Evolutionary conservation across 2,113 vertebrate genomes (phyloP), one percentile per base, ranked within the genome.

Genomic region (Heterochromis multidens): DNA sequence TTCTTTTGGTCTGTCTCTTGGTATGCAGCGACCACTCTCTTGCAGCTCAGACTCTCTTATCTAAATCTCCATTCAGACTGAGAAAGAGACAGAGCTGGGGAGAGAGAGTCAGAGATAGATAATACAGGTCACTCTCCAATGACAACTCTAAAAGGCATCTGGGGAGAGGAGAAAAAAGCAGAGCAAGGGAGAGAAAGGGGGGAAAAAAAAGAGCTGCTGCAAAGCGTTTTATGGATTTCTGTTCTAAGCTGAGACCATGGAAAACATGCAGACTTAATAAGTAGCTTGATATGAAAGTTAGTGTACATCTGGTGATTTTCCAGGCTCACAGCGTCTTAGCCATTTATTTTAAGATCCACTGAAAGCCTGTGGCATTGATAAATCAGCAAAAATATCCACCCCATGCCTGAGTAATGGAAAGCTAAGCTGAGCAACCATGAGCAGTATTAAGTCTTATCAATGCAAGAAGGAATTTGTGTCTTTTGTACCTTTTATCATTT

Each of bases 61-160:
- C 94, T 95, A 94, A 93, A 93, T 93, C 94, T 93, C 91, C 91
- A 92, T 92, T 94, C 91, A 91, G 92, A 86, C 84, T 23, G 85
- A 87, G 90, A 91, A 81, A 92, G 81, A 92, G 92, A 86, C 87
- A 82, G 86, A 84, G 88, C 77, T 2, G 81, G 33, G 49, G 81
- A 77, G 88, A 87, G 89, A 33, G 81, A 89, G 90, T 83, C 84
- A 89, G 84, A 84, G 86, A 93, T 70, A 88, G 94, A 95, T 95
- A 95, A 95, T 93, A 85, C 94, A 93, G 94, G 94, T 94, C 94
- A 93, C 91, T 94, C 91, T 90, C 89, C 94, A 93, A 95, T 93
- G 93, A 93, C 94, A 88, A 88, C 85, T 90, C 93, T 93, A 92
- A 95, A 93, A 95, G 88, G 87, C 87, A 91, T 93, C 92, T 61